Base-by-base conservation (phyloP, 1,140 invertebrate species). In the Argopecten irradians region DNA sequence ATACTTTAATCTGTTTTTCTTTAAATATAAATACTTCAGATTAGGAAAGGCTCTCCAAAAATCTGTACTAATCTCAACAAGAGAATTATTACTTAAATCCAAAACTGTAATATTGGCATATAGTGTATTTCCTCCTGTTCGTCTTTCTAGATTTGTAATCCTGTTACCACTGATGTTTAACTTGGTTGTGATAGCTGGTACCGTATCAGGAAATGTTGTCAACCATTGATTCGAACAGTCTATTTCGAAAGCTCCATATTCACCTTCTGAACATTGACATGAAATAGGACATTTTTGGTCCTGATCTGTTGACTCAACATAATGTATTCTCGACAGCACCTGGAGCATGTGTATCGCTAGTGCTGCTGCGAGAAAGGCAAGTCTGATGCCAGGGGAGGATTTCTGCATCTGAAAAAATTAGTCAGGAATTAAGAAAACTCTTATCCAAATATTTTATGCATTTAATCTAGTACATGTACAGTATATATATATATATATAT, bases 21-120 rank as follows among this genome's bases (percentile, higher is more conserved):
- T 88, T 16, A 93, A 86, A 87, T 93, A 90, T 33, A 93, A 83
- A 87, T 87, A 89, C 82, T 86, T 90, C 19, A 93, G 82, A n/a
- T 46, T 39, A 16, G 55, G n/a, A 32, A 93, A 91, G 16, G 34
- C 22, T 11, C 16, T 83, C 86, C 91, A 89, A 0, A 84, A 36
- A 28, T 88, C 71, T 83, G 34, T 19, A 14, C 82, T 36, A 41
- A 93, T 36, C 16, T 34, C 43, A 39, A 43, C 19, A 13, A 93
- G 39, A 1, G 14, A 5, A 85, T 93, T 93, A 82, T 91, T 86
- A 83, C 88, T 71, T 34, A 93, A 87, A 39, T 85, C 87, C 28
- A 93, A 82, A 39, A 46, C 84, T 83, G 34, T 82, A 35, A 86
- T 33, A 85, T n/a, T 34, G 1, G 16, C 2, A 84, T 14, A 84